These are phyloP conservation scores for Oreochromis grahami DNA, from an alignment of 2,797 vertebrate species.

Conservation along the genomic window DNA sequence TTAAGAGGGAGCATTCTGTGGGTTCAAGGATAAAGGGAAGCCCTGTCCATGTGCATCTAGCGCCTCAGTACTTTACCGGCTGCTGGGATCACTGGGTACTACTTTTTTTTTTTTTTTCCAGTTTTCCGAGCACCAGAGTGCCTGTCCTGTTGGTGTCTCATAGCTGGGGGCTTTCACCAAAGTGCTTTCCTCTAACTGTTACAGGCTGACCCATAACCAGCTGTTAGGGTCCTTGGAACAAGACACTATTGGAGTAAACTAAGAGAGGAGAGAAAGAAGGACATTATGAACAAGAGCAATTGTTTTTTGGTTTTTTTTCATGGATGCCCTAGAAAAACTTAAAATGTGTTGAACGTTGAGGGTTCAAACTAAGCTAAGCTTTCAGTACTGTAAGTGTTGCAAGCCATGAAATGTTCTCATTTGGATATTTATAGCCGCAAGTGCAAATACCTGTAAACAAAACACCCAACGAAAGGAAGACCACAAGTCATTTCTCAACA, in stretches of 20 bases:
- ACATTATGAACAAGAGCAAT: not conserved
- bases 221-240: conserved; percentile 9
- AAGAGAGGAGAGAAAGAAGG: not conserved
- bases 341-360: not conserved
- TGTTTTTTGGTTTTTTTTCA: not conserved
- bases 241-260: not conserved
- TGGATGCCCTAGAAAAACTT: not conserved
- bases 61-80: not conserved
- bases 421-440: conserved; percentile 30
- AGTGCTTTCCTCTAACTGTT: conserved; percentile 24
- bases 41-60: conserved; percentile 69
- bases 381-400: not conserved
- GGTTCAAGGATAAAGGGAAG: conserved; percentile 54
- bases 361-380: not conserved
- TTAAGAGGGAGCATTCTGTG: conserved; percentile 37
- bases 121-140: conserved; percentile 15
- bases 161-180: conserved; percentile 22
- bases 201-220: conserved; percentile 20
- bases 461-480: not conserved
- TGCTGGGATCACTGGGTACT: conserved; percentile 38
- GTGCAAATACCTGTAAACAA: conserved; percentile 19
- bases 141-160: conserved; percentile 20
- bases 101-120: rapidly evolving
- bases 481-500: not conserved
- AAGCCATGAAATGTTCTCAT: not conserved